These are phyloP conservation scores for Corynorhinus townsendii DNA, from an alignment of 2,113 vertebrate species.

Conservation along the genomic window DNA sequence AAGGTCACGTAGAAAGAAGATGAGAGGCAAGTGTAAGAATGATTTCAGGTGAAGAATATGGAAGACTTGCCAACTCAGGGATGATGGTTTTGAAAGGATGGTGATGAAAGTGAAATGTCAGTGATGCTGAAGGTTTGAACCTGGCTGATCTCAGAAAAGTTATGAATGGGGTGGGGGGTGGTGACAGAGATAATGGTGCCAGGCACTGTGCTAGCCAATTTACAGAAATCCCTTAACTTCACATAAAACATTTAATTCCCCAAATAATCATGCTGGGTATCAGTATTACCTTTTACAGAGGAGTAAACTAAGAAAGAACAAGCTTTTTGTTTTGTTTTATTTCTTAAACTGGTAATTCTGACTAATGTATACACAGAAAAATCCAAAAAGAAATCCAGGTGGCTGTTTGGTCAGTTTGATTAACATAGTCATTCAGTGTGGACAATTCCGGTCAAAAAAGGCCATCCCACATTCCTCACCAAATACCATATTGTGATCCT, in stretches of 20 bases:
- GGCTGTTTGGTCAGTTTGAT: neutral
- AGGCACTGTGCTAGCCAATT: neutral
- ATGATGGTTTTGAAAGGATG: neutral
- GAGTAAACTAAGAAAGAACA: slow-evolving; percentile 12
- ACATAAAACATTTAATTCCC: neutral
- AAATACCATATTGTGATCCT: neutral
- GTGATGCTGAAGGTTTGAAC: neutral
- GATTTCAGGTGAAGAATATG: neutral
- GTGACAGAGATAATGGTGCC: neutral
- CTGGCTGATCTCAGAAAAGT: neutral
- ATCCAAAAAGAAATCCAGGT: neutral
- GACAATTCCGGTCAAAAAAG: neutral
- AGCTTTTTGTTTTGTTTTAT: neutral
- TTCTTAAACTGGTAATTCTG: neutral
- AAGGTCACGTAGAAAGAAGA: neutral
- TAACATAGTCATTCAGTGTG: neutral
- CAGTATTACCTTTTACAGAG: neutral
- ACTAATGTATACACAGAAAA: neutral
- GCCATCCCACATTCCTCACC: neutral
- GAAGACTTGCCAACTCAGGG: neutral
- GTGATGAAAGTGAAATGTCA: neutral
- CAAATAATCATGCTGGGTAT: neutral
- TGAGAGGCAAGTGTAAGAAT: neutral
- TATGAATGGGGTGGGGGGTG: neutral
- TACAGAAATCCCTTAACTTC: neutral